Base-by-base conservation (phyloP, 1,140 invertebrate genomes). In the Drosophila lini region DNA sequence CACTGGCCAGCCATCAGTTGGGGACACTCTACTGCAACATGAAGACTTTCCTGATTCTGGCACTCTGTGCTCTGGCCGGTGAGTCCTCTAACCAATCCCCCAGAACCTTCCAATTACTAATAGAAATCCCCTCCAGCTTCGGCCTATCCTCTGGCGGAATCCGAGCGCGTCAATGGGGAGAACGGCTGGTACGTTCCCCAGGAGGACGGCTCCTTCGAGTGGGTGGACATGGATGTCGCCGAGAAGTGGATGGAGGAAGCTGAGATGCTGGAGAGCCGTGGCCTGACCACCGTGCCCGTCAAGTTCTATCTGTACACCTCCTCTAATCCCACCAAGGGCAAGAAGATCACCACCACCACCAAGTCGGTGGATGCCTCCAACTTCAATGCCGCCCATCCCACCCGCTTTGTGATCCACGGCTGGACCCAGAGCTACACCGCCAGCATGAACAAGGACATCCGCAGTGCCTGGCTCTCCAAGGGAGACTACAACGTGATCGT, bases 401-500 rank as follows among this genome's bases (percentile, higher is more conserved):
- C 90, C 7, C 83, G 81, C 68, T 75, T 92, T 16, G 67, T 92
- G 38, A 91, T 92, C 47, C 91, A 92, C 65, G 91, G 91, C 40
- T 92, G 89, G 89, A 81, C 75, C 32, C 89, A 90, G 61, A 76
- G 67, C 68, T 80, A 74, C 38, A 22, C 22, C 19, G 50, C 88
- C n/a, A 53, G 69, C 80, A 78, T 92, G 71, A 92, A 83, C 69
- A 70, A 65, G 64, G 40, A 74, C 19, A 85, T 92, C 38, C 67
- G 80, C 34, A 67, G 67, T 41, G 94, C 94, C 47, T 95, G 95
- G 89, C 83, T 95, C 8, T 71, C 82, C 28, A 78, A 78, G 5
- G 93, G 91, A 3, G 93, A 95, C 67, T 90, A 63, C 58, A 91
- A 92, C 56, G 94, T 93, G 22, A 94, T 96, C 64, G 91, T 93